phyloP scores from a whole-genome alignment of 2,888 invertebrate genomes.

The Lasioglossum zephyrum region DNA sequence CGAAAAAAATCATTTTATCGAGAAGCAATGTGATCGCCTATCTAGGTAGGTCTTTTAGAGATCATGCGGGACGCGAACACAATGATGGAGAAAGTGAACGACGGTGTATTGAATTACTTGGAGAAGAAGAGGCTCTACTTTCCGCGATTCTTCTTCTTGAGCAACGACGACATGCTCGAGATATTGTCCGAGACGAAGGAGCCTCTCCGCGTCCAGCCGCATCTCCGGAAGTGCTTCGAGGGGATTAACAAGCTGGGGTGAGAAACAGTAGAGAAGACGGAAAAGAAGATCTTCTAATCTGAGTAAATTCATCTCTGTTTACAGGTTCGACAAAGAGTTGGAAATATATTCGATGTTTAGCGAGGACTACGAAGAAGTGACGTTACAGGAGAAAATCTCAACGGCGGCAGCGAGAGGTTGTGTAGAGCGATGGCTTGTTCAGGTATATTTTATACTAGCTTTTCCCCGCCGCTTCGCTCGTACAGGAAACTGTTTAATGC shows the following conservation, averaged over 20 bases:
- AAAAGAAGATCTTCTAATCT: not conserved
- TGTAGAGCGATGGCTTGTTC: constrained; percentile 94
- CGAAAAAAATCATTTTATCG: too few relatives aligned
- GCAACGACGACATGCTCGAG: constrained; percentile 95
- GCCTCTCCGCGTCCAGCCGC: constrained; percentile 93
- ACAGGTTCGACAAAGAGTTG: constrained; percentile 88
- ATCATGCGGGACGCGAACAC: constrained; percentile 88
- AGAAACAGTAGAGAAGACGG: not conserved
- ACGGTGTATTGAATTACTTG: constrained; percentile 92
- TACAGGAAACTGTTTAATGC: too few relatives aligned
- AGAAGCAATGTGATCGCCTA: not conserved
- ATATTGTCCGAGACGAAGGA: constrained; percentile 96
- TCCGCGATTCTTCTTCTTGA: constrained; percentile 95
- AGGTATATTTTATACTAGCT: constrained; percentile 77
- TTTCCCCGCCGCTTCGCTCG: too few relatives aligned
- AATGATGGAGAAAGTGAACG: constrained; percentile 92
- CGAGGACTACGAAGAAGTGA: constrained; percentile 90
- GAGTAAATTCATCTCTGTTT: not conserved
- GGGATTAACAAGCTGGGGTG: constrained; percentile 90
- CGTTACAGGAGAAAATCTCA: constrained; percentile 87
- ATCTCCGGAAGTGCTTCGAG: constrained; percentile 95
- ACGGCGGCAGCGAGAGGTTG: constrained; percentile 91
- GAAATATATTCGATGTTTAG: constrained; percentile 92
- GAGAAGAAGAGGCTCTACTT: constrained; percentile 94
- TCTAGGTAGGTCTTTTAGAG: constrained; percentile 88